phyloP scores from a whole-genome alignment of 2,113 vertebrate genomes.

The Numenius arquata region DNA sequence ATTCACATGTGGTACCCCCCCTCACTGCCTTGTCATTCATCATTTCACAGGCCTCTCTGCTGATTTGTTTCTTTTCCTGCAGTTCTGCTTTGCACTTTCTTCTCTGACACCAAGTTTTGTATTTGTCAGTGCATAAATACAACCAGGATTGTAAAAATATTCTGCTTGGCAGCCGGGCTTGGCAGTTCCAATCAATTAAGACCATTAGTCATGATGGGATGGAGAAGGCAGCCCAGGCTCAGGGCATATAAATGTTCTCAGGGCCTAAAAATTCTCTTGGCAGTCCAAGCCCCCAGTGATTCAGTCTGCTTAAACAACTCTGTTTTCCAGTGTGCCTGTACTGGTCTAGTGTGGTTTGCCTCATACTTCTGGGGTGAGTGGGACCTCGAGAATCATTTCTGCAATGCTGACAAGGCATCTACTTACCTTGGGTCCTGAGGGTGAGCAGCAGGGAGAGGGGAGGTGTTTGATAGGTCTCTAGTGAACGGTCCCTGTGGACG shows the following conservation, averaged over 20 bases:
- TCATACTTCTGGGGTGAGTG: background rate
- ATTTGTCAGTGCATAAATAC: slow-evolving; percentile 55
- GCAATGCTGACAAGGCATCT: background rate
- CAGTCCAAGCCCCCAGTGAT: background rate
- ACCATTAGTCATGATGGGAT: slow-evolving; percentile 47
- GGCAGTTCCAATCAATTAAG: slow-evolving; percentile 64
- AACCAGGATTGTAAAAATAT: slow-evolving; percentile 55
- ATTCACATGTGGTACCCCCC: background rate
- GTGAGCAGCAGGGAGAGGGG: background rate
- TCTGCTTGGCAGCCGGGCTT: slow-evolving; percentile 54
- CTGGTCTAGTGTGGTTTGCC: background rate
- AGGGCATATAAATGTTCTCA: slow-evolving; percentile 28
- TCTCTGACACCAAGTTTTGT: background rate
- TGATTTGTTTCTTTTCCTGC: background rate
- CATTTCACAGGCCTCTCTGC: background rate
- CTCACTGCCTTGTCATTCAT: background rate
- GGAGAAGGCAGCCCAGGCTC: slow-evolving; percentile 6
- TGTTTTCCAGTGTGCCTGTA: slow-evolving; percentile 1
- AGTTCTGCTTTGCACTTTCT: background rate
- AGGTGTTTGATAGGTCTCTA: background rate
- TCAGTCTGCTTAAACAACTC: slow-evolving; percentile 8
- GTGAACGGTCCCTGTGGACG: background rate
- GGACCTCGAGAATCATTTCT: background rate
- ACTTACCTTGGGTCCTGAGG: background rate
- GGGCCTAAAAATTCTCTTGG: slow-evolving; percentile 60